A percentile compares a stretch with the other conserved stretches of the same genome.
phyloP scores from a whole-genome alignment of 2,888 invertebrate genomes.

The Nemotelus nigrinus region DNA sequence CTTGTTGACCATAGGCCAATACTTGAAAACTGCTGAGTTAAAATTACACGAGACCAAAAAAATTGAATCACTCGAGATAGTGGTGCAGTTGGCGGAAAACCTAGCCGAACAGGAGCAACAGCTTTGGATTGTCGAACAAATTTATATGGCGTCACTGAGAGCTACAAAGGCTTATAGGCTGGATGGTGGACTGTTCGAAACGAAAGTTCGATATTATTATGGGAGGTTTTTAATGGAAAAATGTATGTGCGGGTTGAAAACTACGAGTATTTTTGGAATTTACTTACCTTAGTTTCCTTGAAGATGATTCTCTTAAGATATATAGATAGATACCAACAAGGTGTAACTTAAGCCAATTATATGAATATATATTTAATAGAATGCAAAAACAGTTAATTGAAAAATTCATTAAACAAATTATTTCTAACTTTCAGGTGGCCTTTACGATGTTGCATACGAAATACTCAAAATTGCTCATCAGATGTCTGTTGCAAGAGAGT shows the following conservation, averaged over 20 bases:
- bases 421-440: slow-evolving; percentile 14
- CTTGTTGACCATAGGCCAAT: neutral
- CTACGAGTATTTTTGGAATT: too few species aligned
- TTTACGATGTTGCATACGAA: slow-evolving; percentile 13
- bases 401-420: neutral
- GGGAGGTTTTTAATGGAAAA: slow-evolving; percentile 42
- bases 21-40: slow-evolving; percentile 11
- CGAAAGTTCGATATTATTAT: slow-evolving; percentile 38
- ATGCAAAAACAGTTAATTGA: neutral
- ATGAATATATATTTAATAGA: neutral
- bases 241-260: neutral
- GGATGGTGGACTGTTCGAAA: slow-evolving; percentile 32
- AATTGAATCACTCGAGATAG: neutral
- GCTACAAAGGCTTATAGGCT: slow-evolving; percentile 9
- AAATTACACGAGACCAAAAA: neutral
- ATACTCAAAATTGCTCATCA: slow-evolving; percentile 19
- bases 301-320: too few species aligned
- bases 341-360: neutral
- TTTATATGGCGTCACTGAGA: slow-evolving; percentile 11
- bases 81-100: slow-evolving; percentile 9
- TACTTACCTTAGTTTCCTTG: too few species aligned
- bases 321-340: too few species aligned
- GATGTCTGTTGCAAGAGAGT: slow-evolving; percentile 23
- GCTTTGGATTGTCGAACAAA: slow-evolving; percentile 34
- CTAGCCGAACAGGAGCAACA: neutral